phyloP scores from a whole-genome alignment of 2,113 vertebrate genomes.

The Amazona vittata region DNA sequence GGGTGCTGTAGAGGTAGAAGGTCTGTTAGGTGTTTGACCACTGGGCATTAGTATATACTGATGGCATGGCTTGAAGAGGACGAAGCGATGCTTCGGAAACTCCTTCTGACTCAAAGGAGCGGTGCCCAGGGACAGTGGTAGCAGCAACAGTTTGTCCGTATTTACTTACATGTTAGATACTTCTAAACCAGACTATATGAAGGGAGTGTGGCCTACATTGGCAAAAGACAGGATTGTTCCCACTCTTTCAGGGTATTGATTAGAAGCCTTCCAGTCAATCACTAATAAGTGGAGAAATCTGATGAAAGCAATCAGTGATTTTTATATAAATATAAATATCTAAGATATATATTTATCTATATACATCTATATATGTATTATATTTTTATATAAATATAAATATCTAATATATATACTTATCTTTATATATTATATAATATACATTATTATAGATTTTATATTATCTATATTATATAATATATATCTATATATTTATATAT shows the following conservation, averaged over 20 bases:
- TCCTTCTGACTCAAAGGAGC: not conserved
- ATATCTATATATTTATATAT: too few relatives aligned
- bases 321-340: not conserved
- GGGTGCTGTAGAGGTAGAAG: not conserved
- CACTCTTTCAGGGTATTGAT: not conserved
- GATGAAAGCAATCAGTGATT: not conserved
- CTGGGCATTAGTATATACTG: rapidly evolving
- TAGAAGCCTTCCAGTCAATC: not conserved
- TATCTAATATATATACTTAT: not conserved
- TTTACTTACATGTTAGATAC: rapidly evolving
- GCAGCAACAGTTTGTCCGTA: not conserved
- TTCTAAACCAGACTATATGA: not conserved
- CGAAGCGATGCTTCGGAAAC: not conserved
- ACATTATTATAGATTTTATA: too few relatives aligned
- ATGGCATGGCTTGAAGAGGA: not conserved
- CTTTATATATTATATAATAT: too few relatives aligned
- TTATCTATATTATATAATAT: too few relatives aligned
- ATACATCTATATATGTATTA: too few relatives aligned
- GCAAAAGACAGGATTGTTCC: not conserved
- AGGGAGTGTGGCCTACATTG: not conserved
- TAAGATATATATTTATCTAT: too few relatives aligned
- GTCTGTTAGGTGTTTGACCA: not conserved
- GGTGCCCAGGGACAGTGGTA: rapidly evolving
- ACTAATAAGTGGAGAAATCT: not conserved
- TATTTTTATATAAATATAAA: not conserved